These are phyloP conservation scores for Drosophila carrolli DNA, from an alignment of 1,140 invertebrate genomes.

Conservation along the genomic window DNA sequence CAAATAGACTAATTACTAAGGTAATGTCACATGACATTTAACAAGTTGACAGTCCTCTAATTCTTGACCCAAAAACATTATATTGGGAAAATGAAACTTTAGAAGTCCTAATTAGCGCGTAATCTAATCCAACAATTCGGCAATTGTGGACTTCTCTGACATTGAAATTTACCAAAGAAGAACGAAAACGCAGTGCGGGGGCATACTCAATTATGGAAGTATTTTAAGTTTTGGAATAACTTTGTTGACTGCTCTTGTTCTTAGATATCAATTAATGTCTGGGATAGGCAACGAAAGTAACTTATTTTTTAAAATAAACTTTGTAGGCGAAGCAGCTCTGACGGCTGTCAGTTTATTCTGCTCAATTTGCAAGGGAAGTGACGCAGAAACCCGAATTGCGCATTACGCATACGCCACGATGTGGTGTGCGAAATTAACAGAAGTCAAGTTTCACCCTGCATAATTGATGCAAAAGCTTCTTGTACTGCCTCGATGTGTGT, in stretches of 20 bases:
- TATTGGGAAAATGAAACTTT: conserved; percentile 1
- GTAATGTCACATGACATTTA: neutral
- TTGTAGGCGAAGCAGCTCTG: neutral
- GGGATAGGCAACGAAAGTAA: conserved; percentile 6
- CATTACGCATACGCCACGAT: conserved; percentile 44
- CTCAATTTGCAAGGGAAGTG: neutral
- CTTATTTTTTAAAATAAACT: conserved; percentile 13
- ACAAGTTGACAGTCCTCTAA: neutral
- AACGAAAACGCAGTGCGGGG: conserved; percentile 6
- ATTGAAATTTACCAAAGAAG: conserved; percentile 13
- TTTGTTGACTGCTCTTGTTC: conserved; percentile 21
- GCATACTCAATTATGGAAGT: conserved; percentile 25
- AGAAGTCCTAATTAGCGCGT: conserved; percentile 5
- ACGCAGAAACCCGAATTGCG: conserved; percentile 6
- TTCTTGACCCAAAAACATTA: conserved; percentile 8
- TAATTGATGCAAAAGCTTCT: conserved; percentile 54
- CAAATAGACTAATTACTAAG: conserved; percentile 3
- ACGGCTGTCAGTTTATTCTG: conserved; percentile 4
- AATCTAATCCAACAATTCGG: conserved; percentile 21
- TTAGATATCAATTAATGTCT: conserved; percentile 33
- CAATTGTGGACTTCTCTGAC: conserved; percentile 6
- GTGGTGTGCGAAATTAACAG: conserved; percentile 46
- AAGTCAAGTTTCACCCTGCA: conserved; percentile 23
- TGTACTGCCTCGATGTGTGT: conserved; percentile 15
- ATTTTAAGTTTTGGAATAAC: conserved; percentile 19